A percentile compares a stretch with the other conserved stretches of the same genome.
These are phyloP conservation scores for Phenganax subtilis DNA, from an alignment of 92 coral and sea anemone genomes.

Conservation along the genomic window DNA sequence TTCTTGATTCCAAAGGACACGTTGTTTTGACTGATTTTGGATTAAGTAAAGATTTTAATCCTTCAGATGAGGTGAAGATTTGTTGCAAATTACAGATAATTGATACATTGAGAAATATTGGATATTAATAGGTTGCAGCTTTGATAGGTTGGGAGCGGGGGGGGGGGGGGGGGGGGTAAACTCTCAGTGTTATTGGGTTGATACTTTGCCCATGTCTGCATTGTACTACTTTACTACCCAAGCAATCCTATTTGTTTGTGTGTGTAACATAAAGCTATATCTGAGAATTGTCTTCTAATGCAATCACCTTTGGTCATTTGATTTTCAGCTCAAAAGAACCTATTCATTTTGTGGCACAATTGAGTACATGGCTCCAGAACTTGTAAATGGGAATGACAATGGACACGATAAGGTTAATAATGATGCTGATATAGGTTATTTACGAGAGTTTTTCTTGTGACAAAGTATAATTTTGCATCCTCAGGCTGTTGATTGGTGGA, in stretches of 20 bases:
- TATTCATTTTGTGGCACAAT: conserved; percentile 98
- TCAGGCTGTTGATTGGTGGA: conserved; percentile 99
- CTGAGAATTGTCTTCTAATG: too few species aligned
- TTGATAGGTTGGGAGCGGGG: background rate
- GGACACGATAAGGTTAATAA: conserved; percentile 93
- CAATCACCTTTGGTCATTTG: background rate
- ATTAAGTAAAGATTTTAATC: conserved; percentile 84
- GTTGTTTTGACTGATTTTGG: conserved; percentile 98
- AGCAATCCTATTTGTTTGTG: background rate
- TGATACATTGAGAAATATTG: background rate
- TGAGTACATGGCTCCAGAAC: conserved; percentile 99
- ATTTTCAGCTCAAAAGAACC: conserved; percentile 72
- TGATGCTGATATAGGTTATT: background rate
- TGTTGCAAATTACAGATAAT: background rate
- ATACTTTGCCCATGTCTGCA: too few species aligned
- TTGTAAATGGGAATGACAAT: conserved; percentile 86
- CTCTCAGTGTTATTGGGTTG: background rate
- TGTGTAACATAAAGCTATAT: too few species aligned
- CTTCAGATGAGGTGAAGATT: conserved; percentile 69
- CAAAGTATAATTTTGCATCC: background rate
- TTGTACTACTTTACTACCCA: too few species aligned
- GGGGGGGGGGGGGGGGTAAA: background rate
- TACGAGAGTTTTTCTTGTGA: background rate
- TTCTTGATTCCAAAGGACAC: conserved; percentile 85
- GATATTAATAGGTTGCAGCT: background rate